These are phyloP conservation scores for Cavia aperea DNA, from an alignment of 2,113 vertebrate species.

Conservation along the genomic window DNA sequence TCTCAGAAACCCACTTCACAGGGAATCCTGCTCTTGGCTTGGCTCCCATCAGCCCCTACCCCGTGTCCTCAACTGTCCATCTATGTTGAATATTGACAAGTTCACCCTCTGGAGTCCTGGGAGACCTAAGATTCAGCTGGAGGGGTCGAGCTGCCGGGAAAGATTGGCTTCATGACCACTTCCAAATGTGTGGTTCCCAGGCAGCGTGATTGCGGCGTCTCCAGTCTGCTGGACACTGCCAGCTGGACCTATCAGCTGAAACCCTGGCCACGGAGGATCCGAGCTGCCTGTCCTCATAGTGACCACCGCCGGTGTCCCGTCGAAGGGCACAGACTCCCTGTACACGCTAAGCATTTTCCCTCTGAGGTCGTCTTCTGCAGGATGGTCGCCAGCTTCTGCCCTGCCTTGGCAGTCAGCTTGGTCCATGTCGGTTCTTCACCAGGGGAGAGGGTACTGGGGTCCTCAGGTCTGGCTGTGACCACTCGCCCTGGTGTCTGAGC, in stretches of 20 bases:
- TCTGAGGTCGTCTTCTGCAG: not conserved
- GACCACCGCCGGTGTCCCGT: too few relatives aligned
- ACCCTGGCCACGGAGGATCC: too few relatives aligned
- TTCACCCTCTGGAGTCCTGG: not conserved
- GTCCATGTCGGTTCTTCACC: too few relatives aligned
- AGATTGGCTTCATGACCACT: rapidly evolving
- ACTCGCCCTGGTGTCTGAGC: not conserved
- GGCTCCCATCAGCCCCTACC: not conserved
- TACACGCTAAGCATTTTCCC: too few relatives aligned
- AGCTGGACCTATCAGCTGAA: not conserved
- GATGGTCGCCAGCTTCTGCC: too few relatives aligned
- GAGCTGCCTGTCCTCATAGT: too few relatives aligned
- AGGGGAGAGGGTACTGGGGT: too few relatives aligned
- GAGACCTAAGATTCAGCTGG: not conserved
- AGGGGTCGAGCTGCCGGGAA: not conserved
- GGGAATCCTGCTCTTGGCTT: not conserved
- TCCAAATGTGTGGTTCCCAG: not conserved
- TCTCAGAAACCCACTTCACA: not conserved
- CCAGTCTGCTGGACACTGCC: not conserved
- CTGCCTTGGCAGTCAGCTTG: not conserved
- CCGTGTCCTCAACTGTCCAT: not conserved
- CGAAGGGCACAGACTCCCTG: too few relatives aligned
- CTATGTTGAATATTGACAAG: rapidly evolving
- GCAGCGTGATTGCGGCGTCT: not conserved
- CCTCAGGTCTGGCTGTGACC: too few relatives aligned